Conservation (phyloP, 2,113 vertebrate genomes). For the Albula goreensis region DNA sequence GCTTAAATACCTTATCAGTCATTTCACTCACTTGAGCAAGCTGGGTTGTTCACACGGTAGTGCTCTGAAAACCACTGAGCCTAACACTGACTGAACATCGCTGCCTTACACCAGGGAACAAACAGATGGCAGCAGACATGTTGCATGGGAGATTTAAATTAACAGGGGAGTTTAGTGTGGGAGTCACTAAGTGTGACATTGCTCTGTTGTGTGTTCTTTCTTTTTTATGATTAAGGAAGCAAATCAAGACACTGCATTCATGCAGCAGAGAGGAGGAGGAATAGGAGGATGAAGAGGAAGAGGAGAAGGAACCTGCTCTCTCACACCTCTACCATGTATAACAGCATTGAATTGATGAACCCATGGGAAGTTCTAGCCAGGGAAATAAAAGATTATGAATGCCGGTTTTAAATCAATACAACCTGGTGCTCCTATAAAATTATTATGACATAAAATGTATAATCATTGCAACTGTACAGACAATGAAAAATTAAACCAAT, state of each 20-base stretch:
- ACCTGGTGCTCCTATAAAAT: not conserved
- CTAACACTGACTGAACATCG: not conserved
- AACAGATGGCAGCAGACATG: not conserved
- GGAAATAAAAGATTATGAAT: not conserved
- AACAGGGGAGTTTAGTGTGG: not conserved
- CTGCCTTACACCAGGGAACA: not conserved
- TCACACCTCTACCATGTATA: not conserved
- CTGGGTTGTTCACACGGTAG: not conserved
- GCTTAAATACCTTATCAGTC: not conserved
- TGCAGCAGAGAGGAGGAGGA: not conserved
- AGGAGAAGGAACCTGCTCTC: not conserved
- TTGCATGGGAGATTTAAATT: slow-evolving; percentile 9
- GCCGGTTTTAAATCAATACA: not conserved
- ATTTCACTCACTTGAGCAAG: not conserved
- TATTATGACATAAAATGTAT: not conserved
- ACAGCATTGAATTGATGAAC: not conserved
- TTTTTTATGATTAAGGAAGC: not conserved
- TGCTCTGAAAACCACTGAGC: not conserved
- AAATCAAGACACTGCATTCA: not conserved
- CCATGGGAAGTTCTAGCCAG: no score
- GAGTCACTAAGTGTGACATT: slow-evolving; percentile 13
- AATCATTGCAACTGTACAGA: no score
- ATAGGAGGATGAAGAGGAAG: no score
- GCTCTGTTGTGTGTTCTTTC: not conserved
- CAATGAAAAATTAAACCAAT: not conserved